phyloP scores from a whole-genome alignment of 2,888 invertebrate genomes.

The Schizaphis graminum region DNA sequence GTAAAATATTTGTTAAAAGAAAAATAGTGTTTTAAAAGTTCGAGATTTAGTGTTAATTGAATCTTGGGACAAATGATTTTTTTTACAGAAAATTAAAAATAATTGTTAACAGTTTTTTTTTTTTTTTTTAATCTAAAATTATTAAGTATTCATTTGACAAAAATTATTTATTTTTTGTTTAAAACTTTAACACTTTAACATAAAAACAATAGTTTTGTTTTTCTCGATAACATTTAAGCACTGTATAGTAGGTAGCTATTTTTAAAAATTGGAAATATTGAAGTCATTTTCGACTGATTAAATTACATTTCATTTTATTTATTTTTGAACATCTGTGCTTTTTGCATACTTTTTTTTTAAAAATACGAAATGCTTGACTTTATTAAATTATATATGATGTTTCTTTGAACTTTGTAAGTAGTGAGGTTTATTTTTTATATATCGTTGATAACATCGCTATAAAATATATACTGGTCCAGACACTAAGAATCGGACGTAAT shows the following conservation, averaged over 20 bases:
- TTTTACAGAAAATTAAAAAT: not conserved
- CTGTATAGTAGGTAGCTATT: not conserved
- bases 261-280: not conserved
- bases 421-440: not conserved
- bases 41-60: not conserved
- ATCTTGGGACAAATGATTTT: not conserved
- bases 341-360: not conserved
- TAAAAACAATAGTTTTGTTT: not conserved
- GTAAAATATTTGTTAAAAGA: not conserved
- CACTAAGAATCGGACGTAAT: not conserved
- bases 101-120: not conserved
- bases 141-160: not conserved
- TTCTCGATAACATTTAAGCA: not conserved
- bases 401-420: not conserved
- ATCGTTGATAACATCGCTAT: constrained; percentile 1
- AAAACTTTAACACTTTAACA: not conserved
- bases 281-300: not conserved
- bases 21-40: not conserved
- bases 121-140: not conserved
- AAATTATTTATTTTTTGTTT: not conserved
- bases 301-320: not conserved
- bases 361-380: not conserved
- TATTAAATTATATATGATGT: not conserved
- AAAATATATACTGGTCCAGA: constrained; percentile 7
- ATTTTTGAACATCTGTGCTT: not conserved